These are phyloP conservation scores for Erynnis tages DNA, from an alignment of 2,888 invertebrate species.

Conservation along the genomic window DNA sequence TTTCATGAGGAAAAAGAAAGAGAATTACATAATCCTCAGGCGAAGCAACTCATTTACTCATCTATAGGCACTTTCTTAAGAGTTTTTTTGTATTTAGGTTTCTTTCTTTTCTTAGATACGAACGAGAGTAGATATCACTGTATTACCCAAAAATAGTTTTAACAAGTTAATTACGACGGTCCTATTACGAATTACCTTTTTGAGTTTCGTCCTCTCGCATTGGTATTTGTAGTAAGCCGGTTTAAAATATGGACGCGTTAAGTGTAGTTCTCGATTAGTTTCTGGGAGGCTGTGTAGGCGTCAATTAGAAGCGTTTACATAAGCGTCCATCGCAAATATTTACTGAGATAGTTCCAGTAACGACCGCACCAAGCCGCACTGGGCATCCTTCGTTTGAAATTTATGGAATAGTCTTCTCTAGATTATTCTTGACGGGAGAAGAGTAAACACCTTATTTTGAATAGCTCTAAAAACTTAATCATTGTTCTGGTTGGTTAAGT, in stretches of 20 bases:
- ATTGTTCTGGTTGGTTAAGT: too few relatives aligned
- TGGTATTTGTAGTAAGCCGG: neutral
- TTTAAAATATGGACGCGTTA: constrained; percentile 22
- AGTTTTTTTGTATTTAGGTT: too few relatives aligned
- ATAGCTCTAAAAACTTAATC: too few relatives aligned
- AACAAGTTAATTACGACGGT: neutral
- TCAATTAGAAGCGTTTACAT: constrained; percentile 49
- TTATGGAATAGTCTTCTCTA: constrained; percentile 1
- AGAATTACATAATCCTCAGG: too few relatives aligned
- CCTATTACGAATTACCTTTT: neutral
- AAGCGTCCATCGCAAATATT: constrained; percentile 24
- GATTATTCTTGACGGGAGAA: neutral
- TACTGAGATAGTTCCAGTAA: constrained; percentile 21
- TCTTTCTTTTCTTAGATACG: too few relatives aligned
- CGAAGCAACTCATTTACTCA: too few relatives aligned
- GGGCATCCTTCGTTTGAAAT: neutral
- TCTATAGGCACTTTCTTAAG: too few relatives aligned
- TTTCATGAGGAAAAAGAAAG: too few relatives aligned
- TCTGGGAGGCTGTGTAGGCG: constrained; percentile 38
- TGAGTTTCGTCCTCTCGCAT: neutral
- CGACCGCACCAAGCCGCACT: constrained; percentile 9
- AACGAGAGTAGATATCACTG: neutral
- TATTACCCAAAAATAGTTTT: neutral
- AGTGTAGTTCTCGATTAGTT: constrained; percentile 44
- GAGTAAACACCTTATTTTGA: too few relatives aligned